Percentiles rank a stretch among this genome's conserved stretches.
These are phyloP conservation scores for Heliconius eleuchia DNA, from an alignment of 1,140 invertebrate species.

Conservation along the genomic window DNA sequence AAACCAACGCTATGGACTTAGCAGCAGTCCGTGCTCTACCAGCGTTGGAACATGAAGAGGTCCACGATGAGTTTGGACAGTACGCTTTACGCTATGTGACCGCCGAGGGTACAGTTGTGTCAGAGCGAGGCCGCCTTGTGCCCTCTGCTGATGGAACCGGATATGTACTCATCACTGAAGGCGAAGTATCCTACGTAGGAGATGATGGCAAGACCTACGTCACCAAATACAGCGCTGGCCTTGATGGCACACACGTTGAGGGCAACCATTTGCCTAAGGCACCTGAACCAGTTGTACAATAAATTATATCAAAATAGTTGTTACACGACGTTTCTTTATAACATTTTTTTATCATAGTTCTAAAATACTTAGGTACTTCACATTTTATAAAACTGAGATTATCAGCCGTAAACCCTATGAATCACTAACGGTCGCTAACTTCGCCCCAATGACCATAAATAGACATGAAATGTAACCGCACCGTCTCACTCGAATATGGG, in stretches of 20 bases:
- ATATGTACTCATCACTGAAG: constrained; percentile 61
- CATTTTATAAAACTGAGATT: constrained; percentile 23
- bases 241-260: constrained; percentile 59
- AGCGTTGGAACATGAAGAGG: constrained; percentile 56
- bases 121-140: constrained; percentile 64
- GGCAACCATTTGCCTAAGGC: constrained; percentile 42
- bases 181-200: constrained; percentile 61
- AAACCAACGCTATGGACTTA: background rate
- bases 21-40: constrained; percentile 42
- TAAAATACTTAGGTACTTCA: background rate
- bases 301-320: background rate
- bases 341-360: background rate
- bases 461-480: constrained; percentile 46
- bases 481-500: constrained; percentile 14
- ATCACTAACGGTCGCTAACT: constrained; percentile 32
- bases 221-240: constrained; percentile 65
- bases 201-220: constrained; percentile 62
- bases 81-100: constrained; percentile 70
- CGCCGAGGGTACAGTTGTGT: constrained; percentile 65
- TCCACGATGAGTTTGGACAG: constrained; percentile 67
- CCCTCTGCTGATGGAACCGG: constrained; percentile 55
- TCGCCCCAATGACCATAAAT: constrained; percentile 46
- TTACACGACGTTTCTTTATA: background rate
- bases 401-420: constrained; percentile 32
- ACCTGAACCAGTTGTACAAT: constrained; percentile 5